Evolutionary conservation across 2,888 invertebrate species (phyloP), one percentile per base, ranked within the genome.

Genomic region (Biston betularia): DNA sequence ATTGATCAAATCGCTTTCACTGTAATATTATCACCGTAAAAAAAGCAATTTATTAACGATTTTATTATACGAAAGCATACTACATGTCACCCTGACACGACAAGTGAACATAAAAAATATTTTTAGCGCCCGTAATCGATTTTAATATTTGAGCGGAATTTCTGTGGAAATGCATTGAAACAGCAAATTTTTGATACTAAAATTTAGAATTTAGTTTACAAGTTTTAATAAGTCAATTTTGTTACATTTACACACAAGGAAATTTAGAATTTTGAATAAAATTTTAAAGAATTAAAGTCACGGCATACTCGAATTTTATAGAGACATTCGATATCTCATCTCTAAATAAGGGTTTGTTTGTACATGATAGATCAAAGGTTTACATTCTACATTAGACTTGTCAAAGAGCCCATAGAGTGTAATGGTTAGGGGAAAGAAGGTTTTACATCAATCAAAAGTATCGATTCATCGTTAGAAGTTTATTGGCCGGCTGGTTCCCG

Each of bases 51-150:
- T 62, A 59, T 79, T 81, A 83, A 82, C 79, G 74, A 84, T 86
- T 89, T 88, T 87, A 89, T 85, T 84, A 82, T 84, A 84, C 76
- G 80, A 84, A 84, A 85, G 82, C 85, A 87, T 85, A 87, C 80
- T 80, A 86, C 81, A 89, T 87, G 91, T 91, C 91, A 92, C 79
- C 76, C 76, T 92, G 92, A 89, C 91, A 90, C 87, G 89, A 83
- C 81, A 88, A 81, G 79, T 79, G 80, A 82, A 81, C 85, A 86
- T 86, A 86, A 80, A 71, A 83, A 84, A 84, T 83, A 81, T 83
- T 85, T 87, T 82, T 84, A 82, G 79, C 80, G 74, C 79, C 80
- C 75, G 79, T 78, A 81, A 84, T 84, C 79, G 79, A 79, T 83
- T 72, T 54, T 33, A 40, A 53, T n/a, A 73, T 71, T 74, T 75